Conservation (phyloP, 2,888 invertebrate species). For the Dimorphilus gyrociliatus region DNA sequence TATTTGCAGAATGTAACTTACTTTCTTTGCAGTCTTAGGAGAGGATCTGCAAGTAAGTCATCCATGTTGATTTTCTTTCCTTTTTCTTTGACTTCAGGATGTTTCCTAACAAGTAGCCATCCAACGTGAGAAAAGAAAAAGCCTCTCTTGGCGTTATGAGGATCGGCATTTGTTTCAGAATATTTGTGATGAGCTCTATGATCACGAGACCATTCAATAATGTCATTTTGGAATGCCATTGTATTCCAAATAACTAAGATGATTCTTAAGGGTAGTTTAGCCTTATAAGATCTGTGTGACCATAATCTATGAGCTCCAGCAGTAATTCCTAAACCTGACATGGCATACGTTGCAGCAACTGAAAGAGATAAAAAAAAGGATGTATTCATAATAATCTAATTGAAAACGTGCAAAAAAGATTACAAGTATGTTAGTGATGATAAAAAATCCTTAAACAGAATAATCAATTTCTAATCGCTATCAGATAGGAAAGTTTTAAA, state of each 20-base stretch:
- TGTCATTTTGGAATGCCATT: conserved; percentile 53
- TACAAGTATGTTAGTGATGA: no score
- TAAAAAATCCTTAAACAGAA: no score
- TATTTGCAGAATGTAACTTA: no score
- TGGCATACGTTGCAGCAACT: conserved; percentile 49
- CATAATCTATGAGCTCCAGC: conserved; percentile 86
- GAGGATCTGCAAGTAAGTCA: conserved; percentile 57
- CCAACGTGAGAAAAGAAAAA: conserved; percentile 93
- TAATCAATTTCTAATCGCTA: no score
- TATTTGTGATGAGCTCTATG: conserved; percentile 39
- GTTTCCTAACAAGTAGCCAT: conserved; percentile 71
- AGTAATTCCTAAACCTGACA: conserved; percentile 68
- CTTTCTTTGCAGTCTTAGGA: conserved; percentile 71
- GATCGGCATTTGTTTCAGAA: conserved; percentile 39
- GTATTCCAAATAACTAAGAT: conserved; percentile 64
- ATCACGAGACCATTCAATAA: conserved; percentile 38
- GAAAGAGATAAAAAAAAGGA: conserved; percentile 42
- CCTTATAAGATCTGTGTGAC: conserved; percentile 83
- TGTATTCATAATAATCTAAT: no score
- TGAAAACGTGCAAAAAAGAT: no score
- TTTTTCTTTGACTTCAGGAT: conserved; percentile 63
- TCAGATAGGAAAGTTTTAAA: no score
- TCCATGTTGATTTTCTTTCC: conserved; percentile 56
- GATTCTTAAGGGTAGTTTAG: conserved; percentile 62
- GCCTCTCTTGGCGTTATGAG: conserved; percentile 45